Evolutionary conservation across 2,113 vertebrate species (phyloP), one percentile per base, ranked within the genome.

Genomic region (Pholis gunnellus): DNA sequence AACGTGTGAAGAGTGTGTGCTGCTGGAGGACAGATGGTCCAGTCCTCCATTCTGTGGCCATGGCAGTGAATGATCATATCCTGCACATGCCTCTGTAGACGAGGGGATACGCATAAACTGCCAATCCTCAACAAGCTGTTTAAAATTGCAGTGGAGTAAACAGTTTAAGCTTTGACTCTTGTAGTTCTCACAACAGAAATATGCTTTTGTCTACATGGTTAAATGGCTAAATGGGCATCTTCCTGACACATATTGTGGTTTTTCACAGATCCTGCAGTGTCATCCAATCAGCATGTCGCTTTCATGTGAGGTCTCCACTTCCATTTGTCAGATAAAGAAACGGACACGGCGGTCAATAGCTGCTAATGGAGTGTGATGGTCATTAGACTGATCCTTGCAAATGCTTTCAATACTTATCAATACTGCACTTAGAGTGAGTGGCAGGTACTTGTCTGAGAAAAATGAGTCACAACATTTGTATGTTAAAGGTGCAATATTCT

Each of bases 1-100:
- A 81, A 59, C 70, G 77, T 48, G 72, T 71, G 86, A 66, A 25
- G 66, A 59, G 70, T 66, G 77, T 81, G 77, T 74, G 64, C 34
- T 72, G 78, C 78, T 77, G 81, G 64, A 87, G 81, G 77, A 80
- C 78, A 78, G 80, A 82, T 87, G 87, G 85, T 86, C 67, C 40
- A 59, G 75, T 44, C 66, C 66, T 86, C 10, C 25, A 13, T 61
- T 89, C 80, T 79, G 83, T 89, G 85, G 88, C 82, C 86, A 82
- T 48, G 67, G 40, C 71, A n/a, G 25, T 75, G 72, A 90, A 61
- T 79, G 86, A 88, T 76, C 50, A 48, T 46, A 48, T 87, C 56
- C 72, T 74, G 56, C 80, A 66, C 76, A 75, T 69, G 74, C 31
- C 76, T 36, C 48, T 75, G 22, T 6, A 68, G 14, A 60, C 48